These are phyloP conservation scores for Poecilus cupreus DNA, from an alignment of 2,888 invertebrate species.

Conservation along the genomic window DNA sequence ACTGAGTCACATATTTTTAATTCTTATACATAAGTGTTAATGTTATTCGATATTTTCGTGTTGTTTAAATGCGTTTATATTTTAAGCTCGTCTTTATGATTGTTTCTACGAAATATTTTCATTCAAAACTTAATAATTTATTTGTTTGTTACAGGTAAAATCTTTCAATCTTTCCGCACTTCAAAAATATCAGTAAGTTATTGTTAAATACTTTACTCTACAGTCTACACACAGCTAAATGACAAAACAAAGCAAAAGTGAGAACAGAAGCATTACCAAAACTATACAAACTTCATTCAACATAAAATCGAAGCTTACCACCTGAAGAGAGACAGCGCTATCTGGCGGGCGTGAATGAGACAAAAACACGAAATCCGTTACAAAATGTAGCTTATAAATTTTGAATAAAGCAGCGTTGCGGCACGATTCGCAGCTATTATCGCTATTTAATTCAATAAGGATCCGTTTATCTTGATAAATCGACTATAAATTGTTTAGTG, in stretches of 20 bases:
- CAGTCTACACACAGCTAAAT: not conserved
- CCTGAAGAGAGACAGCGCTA: not conserved
- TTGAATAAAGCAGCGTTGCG: conserved; percentile 51
- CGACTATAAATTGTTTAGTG: conserved; percentile 71
- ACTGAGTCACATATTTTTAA: too few relatives aligned
- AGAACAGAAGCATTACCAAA: conserved; percentile 18
- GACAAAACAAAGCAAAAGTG: not conserved
- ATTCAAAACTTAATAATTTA: too few relatives aligned
- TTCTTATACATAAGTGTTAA: too few relatives aligned
- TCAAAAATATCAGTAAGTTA: too few relatives aligned
- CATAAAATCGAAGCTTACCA: conserved; percentile 19
- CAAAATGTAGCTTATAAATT: conserved; percentile 57
- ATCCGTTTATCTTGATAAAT: conserved; percentile 70
- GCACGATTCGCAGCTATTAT: conserved; percentile 66
- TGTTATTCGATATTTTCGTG: too few relatives aligned
- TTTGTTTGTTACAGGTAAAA: too few relatives aligned
- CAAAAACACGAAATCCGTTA: conserved; percentile 40
- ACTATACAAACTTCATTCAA: conserved; percentile 34
- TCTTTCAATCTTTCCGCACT: too few relatives aligned
- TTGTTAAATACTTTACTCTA: too few relatives aligned
- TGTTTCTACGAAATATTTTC: too few relatives aligned
- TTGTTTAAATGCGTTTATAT: too few relatives aligned
- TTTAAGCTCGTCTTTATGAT: too few relatives aligned
- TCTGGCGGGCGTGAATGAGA: not conserved
- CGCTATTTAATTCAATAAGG: conserved; percentile 71